These are phyloP conservation scores for Trichonephila clavipes DNA, from an alignment of 1,140 invertebrate species.

Conservation along the genomic window DNA sequence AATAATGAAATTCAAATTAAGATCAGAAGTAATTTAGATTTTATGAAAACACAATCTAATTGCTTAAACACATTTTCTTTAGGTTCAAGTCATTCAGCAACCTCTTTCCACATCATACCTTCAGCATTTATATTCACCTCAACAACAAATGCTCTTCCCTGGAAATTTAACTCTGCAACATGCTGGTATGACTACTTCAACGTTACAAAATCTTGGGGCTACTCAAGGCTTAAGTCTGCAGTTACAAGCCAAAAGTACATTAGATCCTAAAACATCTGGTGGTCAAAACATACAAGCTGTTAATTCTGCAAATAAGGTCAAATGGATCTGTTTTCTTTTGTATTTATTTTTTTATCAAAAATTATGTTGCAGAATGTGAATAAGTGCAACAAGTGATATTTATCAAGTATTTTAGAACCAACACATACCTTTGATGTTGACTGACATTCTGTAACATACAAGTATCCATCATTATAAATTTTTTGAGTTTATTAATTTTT, in stretches of 20 bases:
- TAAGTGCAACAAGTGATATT: no score
- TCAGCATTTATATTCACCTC: conserved; percentile 88
- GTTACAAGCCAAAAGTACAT: conserved; percentile 70
- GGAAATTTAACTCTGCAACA: conserved; percentile 87
- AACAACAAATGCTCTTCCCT: conserved; percentile 87
- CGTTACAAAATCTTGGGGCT: conserved; percentile 67
- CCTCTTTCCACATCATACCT: conserved; percentile 88
- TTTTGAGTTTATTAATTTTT: no score
- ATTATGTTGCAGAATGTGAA: no score
- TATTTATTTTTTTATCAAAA: no score
- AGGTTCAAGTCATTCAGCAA: conserved; percentile 90
- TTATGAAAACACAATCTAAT: no score
- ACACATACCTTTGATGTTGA: no score
- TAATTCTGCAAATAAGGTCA: conserved; percentile 56
- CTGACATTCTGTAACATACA: no score
- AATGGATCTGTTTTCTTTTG: no score
- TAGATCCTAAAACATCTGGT: conserved; percentile 66
- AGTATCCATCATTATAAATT: no score
- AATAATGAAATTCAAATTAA: no score
- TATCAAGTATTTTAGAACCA: no score
- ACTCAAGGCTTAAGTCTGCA: conserved; percentile 75
- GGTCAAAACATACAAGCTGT: conserved; percentile 84
- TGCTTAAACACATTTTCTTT: conserved; percentile 37
- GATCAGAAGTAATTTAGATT: no score
- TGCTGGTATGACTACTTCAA: conserved; percentile 51